These are phyloP conservation scores for Hippocampus kuda DNA, from an alignment of 2,797 vertebrate species.

Conservation along the genomic window DNA sequence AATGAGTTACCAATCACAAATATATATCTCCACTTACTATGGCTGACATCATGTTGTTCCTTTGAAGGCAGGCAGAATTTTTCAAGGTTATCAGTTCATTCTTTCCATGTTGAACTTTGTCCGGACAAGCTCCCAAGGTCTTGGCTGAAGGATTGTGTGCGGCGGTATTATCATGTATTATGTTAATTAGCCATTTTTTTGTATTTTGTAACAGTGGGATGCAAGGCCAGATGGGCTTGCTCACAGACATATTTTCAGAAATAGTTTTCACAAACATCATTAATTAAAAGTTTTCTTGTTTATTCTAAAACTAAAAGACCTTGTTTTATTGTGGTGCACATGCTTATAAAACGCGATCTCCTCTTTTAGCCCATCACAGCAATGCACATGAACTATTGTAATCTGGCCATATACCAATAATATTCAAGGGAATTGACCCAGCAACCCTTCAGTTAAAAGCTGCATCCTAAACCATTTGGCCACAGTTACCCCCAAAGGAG, in stretches of 20 bases:
- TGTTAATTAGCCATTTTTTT: background rate
- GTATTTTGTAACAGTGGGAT: background rate
- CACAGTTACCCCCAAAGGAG: background rate
- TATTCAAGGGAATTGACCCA: background rate
- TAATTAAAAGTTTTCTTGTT: too few relatives aligned
- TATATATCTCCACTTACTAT: background rate
- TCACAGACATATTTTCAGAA: too few relatives aligned
- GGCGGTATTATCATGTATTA: background rate
- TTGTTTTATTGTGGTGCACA: background rate
- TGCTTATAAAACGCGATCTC: background rate
- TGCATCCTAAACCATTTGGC: constrained; percentile 6
- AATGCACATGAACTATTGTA: background rate
- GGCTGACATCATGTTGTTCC: background rate
- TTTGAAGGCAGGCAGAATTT: background rate
- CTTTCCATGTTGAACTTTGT: background rate
- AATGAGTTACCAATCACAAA: too few relatives aligned
- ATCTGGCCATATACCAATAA: background rate
- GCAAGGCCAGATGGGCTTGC: background rate
- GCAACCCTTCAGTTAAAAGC: background rate
- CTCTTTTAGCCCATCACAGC: background rate
- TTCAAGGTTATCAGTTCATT: background rate
- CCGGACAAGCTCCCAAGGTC: background rate
- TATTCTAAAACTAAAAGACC: too few relatives aligned
- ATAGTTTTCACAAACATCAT: too few relatives aligned
- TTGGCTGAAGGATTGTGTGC: background rate